These are phyloP conservation scores for Microcebus griseorufus DNA, from an alignment of 2,113 vertebrate genomes.

Conservation along the genomic window DNA sequence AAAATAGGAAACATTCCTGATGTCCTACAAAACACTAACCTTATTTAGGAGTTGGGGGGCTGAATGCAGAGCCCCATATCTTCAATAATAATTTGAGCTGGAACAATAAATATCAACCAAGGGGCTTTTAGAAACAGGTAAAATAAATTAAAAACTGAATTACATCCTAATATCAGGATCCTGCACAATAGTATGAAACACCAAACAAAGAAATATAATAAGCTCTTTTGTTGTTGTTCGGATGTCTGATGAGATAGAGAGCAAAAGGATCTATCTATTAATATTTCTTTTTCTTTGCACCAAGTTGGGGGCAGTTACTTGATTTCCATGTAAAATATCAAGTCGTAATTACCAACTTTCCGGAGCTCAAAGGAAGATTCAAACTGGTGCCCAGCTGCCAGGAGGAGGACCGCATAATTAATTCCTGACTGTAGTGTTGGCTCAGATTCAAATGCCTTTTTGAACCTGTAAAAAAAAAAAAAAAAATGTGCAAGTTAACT, in stretches of 20 bases:
- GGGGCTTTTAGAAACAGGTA: background rate
- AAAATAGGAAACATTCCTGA: background rate
- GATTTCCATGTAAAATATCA: conserved; percentile 74
- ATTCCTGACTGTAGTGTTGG: conserved; percentile 98
- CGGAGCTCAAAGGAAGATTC: conserved; percentile 98
- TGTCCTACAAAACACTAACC: background rate
- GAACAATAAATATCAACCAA: conserved; percentile 22
- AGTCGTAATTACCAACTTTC: conserved; percentile 95
- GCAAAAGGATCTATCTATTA: background rate
- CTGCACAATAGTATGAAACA: background rate
- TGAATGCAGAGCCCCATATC: background rate
- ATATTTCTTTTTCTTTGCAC: background rate
- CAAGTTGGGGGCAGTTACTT: background rate
- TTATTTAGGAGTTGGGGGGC: background rate
- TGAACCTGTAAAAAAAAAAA: conserved; percentile 91
- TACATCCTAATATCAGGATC: background rate
- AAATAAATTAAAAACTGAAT: background rate
- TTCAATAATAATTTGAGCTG: background rate
- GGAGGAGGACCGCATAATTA: conserved; percentile 96
- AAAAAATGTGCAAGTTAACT: conserved; percentile 75
- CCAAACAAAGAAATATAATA: background rate
- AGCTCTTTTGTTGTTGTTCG: background rate
- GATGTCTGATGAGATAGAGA: conserved; percentile 9
- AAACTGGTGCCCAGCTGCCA: conserved; percentile 97
- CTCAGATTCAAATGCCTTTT: conserved; percentile 97